Evolutionary conservation across 2,113 vertebrate genomes (phyloP).

Genomic region (Prietella phreatophila): DNA sequence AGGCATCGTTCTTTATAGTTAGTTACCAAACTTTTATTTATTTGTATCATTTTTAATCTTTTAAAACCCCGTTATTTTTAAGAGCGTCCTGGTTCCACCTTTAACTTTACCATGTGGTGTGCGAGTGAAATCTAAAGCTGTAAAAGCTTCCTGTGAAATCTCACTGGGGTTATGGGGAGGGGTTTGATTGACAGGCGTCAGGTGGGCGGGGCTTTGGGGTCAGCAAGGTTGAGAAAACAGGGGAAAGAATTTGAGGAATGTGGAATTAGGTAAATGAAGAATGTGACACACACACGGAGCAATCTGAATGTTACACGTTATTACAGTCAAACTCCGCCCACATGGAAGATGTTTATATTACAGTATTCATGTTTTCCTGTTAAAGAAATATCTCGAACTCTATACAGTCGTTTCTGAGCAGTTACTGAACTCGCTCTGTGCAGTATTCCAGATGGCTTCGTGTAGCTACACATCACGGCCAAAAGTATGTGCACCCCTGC

Average conservation of each 20-base stretch:
- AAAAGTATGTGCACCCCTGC: too few species aligned
- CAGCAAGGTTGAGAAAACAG: constrained; percentile 3
- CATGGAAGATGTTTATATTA: too few species aligned
- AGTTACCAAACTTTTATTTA: too few species aligned
- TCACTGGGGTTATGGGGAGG: not conserved
- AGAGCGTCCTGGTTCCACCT: not conserved
- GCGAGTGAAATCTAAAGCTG: not conserved
- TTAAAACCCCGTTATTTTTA: not conserved
- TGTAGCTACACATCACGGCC: too few species aligned
- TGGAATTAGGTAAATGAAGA: constrained; percentile 22
- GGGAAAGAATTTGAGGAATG: constrained; percentile 41
- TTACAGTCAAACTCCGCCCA: too few species aligned
- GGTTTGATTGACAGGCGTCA: constrained; percentile 44
- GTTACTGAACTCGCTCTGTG: too few species aligned
- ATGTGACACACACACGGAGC: not conserved
- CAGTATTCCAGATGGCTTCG: too few species aligned
- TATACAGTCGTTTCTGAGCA: too few species aligned
- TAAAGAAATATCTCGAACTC: too few species aligned
- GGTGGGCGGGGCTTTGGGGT: constrained; percentile 24
- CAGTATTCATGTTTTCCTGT: too few species aligned
- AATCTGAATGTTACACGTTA: too few species aligned
- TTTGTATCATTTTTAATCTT: not conserved
- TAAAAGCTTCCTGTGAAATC: not conserved
- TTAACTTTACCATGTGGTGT: not conserved
- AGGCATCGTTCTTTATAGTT: too few species aligned